Evolutionary conservation across 2,797 vertebrate species (phyloP).

Genomic region (Discoglossus pictus): DNA sequence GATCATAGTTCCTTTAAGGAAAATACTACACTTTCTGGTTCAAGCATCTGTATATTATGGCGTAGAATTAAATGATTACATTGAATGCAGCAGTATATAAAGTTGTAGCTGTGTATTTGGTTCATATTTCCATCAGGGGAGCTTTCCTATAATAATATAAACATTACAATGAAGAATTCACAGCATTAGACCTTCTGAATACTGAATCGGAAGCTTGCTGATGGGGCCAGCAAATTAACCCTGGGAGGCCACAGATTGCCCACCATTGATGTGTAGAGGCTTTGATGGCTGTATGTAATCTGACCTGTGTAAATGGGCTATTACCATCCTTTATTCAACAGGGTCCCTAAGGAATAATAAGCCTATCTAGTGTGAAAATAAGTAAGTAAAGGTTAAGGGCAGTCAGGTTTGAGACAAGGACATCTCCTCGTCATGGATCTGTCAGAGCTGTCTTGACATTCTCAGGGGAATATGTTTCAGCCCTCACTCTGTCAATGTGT

Average conservation of each 20-base stretch:
- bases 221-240: constrained; percentile 29
- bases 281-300: constrained; percentile 46
- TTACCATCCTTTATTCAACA: constrained; percentile 46
- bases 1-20: no score
- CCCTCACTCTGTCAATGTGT: constrained; percentile 33
- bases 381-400: constrained; percentile 50
- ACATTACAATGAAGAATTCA: constrained; percentile 26
- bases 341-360: constrained; percentile 43
- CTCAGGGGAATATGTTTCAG: constrained; percentile 30
- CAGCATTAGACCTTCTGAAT: not conserved
- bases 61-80: no score
- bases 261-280: constrained; percentile 27
- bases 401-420: constrained; percentile 50
- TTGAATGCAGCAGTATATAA: no score
- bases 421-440: constrained; percentile 40
- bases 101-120: not conserved
- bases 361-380: constrained; percentile 42
- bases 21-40: no score
- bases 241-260: constrained; percentile 30
- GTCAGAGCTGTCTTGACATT: constrained; percentile 40
- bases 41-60: no score
- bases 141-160: constrained; percentile 22
- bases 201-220: constrained; percentile 7
- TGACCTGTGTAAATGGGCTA: constrained; percentile 47
- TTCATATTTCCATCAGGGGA: constrained; percentile 13